These are phyloP conservation scores for Epizoanthus rinbou DNA, from an alignment of 92 coral and sea anemone species.

Conservation along the genomic window DNA sequence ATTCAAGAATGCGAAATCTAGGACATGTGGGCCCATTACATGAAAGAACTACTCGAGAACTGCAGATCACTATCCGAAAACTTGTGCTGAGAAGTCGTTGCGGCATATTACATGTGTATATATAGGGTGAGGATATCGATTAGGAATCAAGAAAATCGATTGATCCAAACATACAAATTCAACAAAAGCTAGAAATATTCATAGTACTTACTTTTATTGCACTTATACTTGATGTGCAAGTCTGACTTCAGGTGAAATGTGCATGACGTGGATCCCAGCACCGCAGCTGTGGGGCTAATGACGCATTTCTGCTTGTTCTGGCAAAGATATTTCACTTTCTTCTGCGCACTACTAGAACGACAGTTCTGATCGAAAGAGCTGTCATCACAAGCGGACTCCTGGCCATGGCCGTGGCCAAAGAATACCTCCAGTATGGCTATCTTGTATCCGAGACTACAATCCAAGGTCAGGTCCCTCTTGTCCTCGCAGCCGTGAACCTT, in stretches of 20 bases:
- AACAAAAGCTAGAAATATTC: too few species aligned
- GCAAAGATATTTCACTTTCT: slow-evolving; percentile 58
- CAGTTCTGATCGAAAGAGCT: slow-evolving; percentile 60
- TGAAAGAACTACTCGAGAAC: too few species aligned
- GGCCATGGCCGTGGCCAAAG: slow-evolving; percentile 51
- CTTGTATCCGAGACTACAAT: slow-evolving; percentile 30
- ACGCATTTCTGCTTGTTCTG: slow-evolving; percentile 47
- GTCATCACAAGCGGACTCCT: slow-evolving; percentile 55
- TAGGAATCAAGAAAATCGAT: too few species aligned
- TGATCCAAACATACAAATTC: too few species aligned
- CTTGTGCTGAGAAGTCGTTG: too few species aligned
- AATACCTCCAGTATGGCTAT: slow-evolving; percentile 25
- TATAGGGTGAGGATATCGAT: too few species aligned
- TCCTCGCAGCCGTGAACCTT: slow-evolving; percentile 44
- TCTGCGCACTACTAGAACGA: slow-evolving; percentile 17
- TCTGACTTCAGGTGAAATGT: slow-evolving; percentile 57
- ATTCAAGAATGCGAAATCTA: too few species aligned
- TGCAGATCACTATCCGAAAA: too few species aligned
- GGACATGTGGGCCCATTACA: too few species aligned
- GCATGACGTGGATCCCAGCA: slow-evolving; percentile 59
- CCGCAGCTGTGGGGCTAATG: slow-evolving; percentile 41
- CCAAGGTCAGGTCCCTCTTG: background rate
- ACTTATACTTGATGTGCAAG: slow-evolving; percentile 48
- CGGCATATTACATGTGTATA: too few species aligned
- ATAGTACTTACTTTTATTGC: slow-evolving; percentile 64